Evolutionary conservation across 1,140 invertebrate genomes (phyloP), one percentile per base, ranked within the genome.

Genomic region (Drosophila watanabei): DNA sequence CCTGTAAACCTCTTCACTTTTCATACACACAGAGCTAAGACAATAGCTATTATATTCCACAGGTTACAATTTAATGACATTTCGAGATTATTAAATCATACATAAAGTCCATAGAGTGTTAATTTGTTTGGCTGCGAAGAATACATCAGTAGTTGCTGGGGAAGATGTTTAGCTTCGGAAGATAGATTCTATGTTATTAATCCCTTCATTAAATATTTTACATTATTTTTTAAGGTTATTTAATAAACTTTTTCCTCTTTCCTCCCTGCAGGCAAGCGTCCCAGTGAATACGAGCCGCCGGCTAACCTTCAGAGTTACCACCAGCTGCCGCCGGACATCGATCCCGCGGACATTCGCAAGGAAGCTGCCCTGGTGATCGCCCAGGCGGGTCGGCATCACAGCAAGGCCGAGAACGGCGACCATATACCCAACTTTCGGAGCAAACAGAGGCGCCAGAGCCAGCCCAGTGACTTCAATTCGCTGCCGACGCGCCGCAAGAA

Each of bases 341-440:
- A 92, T 79, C 83, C 91, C 28, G 84, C 82, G 69, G 86, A 83
- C 48, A 92, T 93, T 49, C 82, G 90, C 37, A 92, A 92, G 72
- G 93, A 93, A 78, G 93, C 93, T 35, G 93, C 92, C 10, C 51
- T 93, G 32, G 92, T 93, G 33, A 78, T 93, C 9, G 82, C 90
- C 35, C 92, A 93, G 73, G 92, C 92, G 2, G 92, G 93, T 13
- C 58, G 91, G 37, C 92, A 93, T 28, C 92, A 93, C 43, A 93
- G 92, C 60, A 93, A 91, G 56, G 92, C 91, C 8, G 91, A 91
- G 48, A 91, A 91, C 79, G 92, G 84, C 8, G 92, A 92, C 58
- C 87, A 93, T 32, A 92, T 93, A 60, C 75, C 91, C 62, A 84
- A 60, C 18, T 92, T 92, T 16, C 77, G 84, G 8, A 68, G 66